A percentile compares a stretch with the other conserved stretches of the same genome.
phyloP scores from a whole-genome alignment of 2,113 vertebrate species.

The Dipodomys spectabilis region DNA sequence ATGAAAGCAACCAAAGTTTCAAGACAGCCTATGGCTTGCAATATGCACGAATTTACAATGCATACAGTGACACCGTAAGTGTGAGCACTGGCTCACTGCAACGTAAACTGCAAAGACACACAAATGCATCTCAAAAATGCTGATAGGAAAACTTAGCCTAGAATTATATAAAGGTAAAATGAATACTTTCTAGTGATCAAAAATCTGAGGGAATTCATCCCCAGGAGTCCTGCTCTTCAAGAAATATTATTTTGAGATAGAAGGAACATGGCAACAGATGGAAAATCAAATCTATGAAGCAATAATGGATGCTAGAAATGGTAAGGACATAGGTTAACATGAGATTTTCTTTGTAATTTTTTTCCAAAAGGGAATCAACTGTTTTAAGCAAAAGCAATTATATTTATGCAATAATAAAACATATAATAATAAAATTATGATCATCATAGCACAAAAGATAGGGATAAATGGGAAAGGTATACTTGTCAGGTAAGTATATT shows the following conservation, averaged over 20 bases:
- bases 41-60: not conserved
- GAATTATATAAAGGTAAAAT: constrained; percentile 14
- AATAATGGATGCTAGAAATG: not conserved
- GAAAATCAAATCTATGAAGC: constrained; percentile 36
- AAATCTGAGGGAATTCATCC: not conserved
- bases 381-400: constrained; percentile 27
- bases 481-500: not conserved
- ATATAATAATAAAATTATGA: constrained; percentile 26
- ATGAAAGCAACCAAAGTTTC: not conserved
- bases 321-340: not conserved
- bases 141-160: not conserved
- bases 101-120: not conserved
- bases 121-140: not conserved
- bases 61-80: not conserved
- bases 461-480: not conserved
- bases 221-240: not conserved
- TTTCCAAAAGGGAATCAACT: constrained; percentile 36
- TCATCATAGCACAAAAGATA: not conserved
- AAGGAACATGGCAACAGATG: constrained; percentile 15
- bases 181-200: not conserved
- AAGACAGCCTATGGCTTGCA: not conserved
- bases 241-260: not conserved
- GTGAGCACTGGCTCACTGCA: not conserved
- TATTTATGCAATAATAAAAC: not conserved
- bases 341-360: not conserved